Base-by-base conservation (phyloP, 2,888 invertebrate genomes). In the Rhimphoctona megacephalus region DNA sequence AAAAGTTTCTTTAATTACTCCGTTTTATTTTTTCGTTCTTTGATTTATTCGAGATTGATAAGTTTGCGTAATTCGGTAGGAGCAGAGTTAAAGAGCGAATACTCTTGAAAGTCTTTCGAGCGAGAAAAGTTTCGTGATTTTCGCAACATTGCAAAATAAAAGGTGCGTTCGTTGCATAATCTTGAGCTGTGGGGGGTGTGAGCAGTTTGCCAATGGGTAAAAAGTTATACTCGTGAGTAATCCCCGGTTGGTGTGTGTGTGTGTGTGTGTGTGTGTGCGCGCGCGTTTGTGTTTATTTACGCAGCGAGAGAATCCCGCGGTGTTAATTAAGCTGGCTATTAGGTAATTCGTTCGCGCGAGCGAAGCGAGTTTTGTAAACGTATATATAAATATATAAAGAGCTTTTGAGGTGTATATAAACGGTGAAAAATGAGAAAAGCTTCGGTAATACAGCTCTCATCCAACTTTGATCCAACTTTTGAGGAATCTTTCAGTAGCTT, bases 291-390 rank as follows among this genome's bases (percentile, higher is more conserved):
- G 79, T 87, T 84, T 86, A 86, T 83, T 87, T 86, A 74, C 86
- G 72, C 79, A 76, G 76, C 64, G 33, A 39, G 66, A 66, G 61
- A 36, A 73, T 57, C 81, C 49, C 76, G 61, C 57, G 54, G 81
- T 67, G 81, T 84, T 87, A 86, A 87, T 87, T 87, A 87, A 82
- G 52, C 82, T 72, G 79, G 80, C 80, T 81, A 86, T 87, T 84
- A 82, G 76, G 87, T 86, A 87, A 87, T 79, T 61, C 66, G 33
- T 43, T 33, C 39, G 33, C 49, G 72, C 36, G 43, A 74, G 78
- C 66, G 64, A 77, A 46, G 72, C 76, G 43, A 46, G 52, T 49
- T n/a, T 14, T 9, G 54, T 39, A 22, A 46, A 46, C 30, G 61
- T 61, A 61, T 7, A 54, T 69, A 69, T 39, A 70, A 49, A 30